These are phyloP conservation scores for Diplazon laetatorius DNA, from an alignment of 2,888 invertebrate species.

Conservation along the genomic window DNA sequence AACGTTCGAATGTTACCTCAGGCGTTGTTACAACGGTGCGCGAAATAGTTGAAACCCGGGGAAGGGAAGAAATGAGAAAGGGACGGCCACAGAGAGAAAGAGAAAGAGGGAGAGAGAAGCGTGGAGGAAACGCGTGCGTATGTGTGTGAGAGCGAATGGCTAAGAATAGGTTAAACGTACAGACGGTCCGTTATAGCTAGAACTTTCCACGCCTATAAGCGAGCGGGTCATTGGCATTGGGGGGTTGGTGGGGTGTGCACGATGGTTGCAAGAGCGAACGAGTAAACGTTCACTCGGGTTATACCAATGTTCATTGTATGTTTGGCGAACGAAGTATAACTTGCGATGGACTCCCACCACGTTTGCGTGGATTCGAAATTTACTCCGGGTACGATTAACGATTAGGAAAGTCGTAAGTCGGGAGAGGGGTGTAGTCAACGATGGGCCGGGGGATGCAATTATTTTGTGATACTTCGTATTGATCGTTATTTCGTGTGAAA, in stretches of 20 bases:
- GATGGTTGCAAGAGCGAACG: constrained; percentile 62
- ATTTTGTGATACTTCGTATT: background rate
- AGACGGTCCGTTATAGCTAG: constrained; percentile 79
- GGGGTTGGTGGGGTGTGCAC: constrained; percentile 77
- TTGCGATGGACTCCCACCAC: constrained; percentile 2
- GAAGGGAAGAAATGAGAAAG: constrained; percentile 38
- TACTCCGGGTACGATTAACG: constrained; percentile 3
- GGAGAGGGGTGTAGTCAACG: background rate
- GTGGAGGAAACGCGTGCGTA: constrained; percentile 51
- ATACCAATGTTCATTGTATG: constrained; percentile 54
- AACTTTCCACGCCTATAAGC: constrained; percentile 80
- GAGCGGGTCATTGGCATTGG: constrained; percentile 81
- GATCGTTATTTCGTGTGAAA: constrained; percentile 1
- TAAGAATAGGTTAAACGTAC: constrained; percentile 80
- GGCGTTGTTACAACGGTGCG: constrained; percentile 22
- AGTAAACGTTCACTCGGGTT: constrained; percentile 34
- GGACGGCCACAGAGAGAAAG: constrained; percentile 10
- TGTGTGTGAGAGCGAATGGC: constrained; percentile 64
- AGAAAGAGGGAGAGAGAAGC: constrained; percentile 34
- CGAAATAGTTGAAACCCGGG: constrained; percentile 20
- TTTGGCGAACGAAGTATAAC: constrained; percentile 38
- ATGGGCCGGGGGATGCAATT: constrained; percentile 3
- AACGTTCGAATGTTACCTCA: constrained; percentile 5
- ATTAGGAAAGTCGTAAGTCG: background rate
- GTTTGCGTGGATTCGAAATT: constrained; percentile 9